These are phyloP conservation scores for Ctenochaetus hawaiiensis DNA, from an alignment of 2,797 vertebrate genomes.

Conservation along the genomic window DNA sequence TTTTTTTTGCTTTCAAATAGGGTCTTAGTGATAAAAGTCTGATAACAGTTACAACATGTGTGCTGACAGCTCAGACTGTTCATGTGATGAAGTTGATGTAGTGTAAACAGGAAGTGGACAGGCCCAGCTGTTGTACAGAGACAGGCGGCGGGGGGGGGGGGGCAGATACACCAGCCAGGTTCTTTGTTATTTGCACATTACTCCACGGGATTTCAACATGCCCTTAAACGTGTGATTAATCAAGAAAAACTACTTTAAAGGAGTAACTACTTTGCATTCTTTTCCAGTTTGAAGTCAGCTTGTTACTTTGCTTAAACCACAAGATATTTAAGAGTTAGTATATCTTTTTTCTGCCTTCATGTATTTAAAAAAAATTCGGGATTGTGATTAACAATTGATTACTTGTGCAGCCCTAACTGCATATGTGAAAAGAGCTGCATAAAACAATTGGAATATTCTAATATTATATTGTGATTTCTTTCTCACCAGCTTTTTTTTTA, in stretches of 20 bases:
- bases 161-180: constrained; percentile 36
- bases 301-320: too few species aligned
- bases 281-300: too few species aligned
- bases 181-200: background rate
- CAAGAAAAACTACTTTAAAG: background rate
- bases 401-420: too few species aligned
- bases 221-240: background rate
- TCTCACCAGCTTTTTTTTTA: too few species aligned
- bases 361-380: too few species aligned
- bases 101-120: constrained; percentile 67
- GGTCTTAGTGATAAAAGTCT: background rate
- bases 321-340: too few species aligned
- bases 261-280: too few species aligned
- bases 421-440: too few species aligned
- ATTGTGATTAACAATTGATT: too few species aligned
- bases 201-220: background rate
- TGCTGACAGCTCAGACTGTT: constrained; percentile 13
- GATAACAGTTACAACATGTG: constrained; percentile 1
- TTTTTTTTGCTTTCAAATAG: background rate
- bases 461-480: too few species aligned
- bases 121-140: constrained; percentile 51
- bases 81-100: constrained; percentile 39
- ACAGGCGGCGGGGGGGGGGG: background rate
- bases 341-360: too few species aligned
- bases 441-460: too few species aligned